phyloP scores from a whole-genome alignment of 1,140 invertebrate genomes.

The Lithobius niger region DNA sequence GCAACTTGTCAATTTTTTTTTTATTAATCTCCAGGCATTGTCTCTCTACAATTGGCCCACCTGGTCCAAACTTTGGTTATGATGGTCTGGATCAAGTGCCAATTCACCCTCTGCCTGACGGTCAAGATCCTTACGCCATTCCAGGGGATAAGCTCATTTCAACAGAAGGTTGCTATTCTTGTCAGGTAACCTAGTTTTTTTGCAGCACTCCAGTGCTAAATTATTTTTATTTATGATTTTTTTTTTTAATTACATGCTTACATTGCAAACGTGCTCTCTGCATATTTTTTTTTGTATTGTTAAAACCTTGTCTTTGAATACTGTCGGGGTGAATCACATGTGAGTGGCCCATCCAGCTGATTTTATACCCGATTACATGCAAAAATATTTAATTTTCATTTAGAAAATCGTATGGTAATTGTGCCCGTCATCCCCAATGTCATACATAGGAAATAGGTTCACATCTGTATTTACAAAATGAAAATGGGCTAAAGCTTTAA shows the following conservation, averaged over 20 bases:
- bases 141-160: slow-evolving; percentile 56
- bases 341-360: too few species aligned
- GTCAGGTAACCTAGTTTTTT: slow-evolving; percentile 58
- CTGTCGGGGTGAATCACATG: too few species aligned
- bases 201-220: slow-evolving; percentile 15
- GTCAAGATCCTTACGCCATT: slow-evolving; percentile 36
- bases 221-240: too few species aligned
- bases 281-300: background rate
- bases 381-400: too few species aligned
- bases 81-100: slow-evolving; percentile 50
- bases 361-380: too few species aligned
- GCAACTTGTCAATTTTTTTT: too few species aligned
- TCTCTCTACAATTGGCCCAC: slow-evolving; percentile 55
- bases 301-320: too few species aligned
- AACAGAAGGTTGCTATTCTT: slow-evolving; percentile 79
- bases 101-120: slow-evolving; percentile 36
- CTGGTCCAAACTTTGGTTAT: slow-evolving; percentile 34
- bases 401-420: too few species aligned
- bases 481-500: background rate
- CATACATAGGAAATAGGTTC: background rate
- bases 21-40: slow-evolving; percentile 52
- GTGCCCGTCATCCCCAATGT: too few species aligned
- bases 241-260: background rate
- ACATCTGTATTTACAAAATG: background rate
- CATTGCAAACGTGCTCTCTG: background rate